Evolutionary conservation across 2,797 vertebrate genomes (phyloP).

Genomic region (Sebastes dallii): DNA sequence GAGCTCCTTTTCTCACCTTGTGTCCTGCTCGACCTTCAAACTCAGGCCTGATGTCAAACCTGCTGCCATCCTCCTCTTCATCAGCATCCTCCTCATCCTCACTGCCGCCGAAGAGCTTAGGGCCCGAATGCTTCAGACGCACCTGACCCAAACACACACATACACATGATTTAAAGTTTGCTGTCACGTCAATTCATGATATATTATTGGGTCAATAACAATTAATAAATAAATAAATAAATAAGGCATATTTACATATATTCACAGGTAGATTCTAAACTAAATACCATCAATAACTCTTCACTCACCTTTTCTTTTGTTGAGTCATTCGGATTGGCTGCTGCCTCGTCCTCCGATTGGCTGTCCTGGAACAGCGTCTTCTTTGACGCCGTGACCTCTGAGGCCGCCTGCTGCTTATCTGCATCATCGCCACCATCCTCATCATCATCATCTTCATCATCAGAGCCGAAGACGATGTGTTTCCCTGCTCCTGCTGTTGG

Average conservation of each 20-base stretch:
- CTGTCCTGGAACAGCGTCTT: constrained; percentile 47
- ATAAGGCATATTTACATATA: background rate
- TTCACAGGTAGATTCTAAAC: background rate
- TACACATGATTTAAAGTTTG: background rate
- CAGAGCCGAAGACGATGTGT: constrained; percentile 90
- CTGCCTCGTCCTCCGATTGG: constrained; percentile 50
- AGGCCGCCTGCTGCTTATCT: background rate
- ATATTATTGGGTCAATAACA: background rate
- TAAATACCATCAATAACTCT: background rate
- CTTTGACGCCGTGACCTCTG: constrained; percentile 8
- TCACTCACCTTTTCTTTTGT: constrained; percentile 48
- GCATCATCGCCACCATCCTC: constrained; percentile 70
- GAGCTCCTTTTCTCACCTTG: constrained; percentile 81
- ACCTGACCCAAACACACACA: background rate
- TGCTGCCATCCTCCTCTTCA: constrained; percentile 74
- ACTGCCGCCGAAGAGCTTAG: constrained; percentile 87
- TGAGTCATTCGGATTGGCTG: constrained; percentile 6
- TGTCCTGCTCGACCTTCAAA: constrained; percentile 93
- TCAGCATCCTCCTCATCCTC: constrained; percentile 83
- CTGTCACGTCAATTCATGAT: background rate
- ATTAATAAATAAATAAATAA: background rate
- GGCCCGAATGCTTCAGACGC: background rate
- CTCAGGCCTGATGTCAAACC: constrained; percentile 91
- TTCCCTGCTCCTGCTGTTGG: constrained; percentile 77
- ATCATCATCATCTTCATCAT: constrained; percentile 79